phyloP scores from a whole-genome alignment of 2,113 vertebrate species.

The Proteles cristata region DNA sequence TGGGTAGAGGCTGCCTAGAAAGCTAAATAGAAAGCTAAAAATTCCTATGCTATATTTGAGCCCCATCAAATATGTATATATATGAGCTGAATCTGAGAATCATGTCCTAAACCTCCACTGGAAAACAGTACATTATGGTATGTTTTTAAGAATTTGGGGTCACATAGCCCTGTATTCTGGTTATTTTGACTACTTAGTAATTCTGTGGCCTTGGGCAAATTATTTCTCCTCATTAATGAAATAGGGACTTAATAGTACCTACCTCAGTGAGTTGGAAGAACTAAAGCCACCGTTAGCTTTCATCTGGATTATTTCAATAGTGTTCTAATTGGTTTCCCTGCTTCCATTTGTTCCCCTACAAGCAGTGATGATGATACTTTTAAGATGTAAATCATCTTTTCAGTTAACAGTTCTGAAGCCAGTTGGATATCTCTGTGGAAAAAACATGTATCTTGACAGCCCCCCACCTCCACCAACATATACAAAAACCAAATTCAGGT shows the following conservation, averaged over 20 bases:
- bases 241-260: not conserved
- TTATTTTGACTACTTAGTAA: not conserved
- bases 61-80: not conserved
- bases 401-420: not conserved
- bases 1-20: not conserved
- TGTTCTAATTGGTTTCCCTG: not conserved
- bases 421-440: not conserved
- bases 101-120: not conserved
- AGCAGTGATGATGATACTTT: not conserved
- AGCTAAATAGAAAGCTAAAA: not conserved
- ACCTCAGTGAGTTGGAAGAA: not conserved
- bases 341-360: not conserved
- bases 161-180: not conserved
- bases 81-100: not conserved
- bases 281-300: not conserved
- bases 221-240: conserved; percentile 23
- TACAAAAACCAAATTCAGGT: conserved; percentile 2
- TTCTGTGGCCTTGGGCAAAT: not conserved
- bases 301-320: not conserved
- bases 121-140: not conserved
- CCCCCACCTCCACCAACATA: not conserved
- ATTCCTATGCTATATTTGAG: not conserved
- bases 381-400: not conserved
- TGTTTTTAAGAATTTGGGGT: conserved; percentile 31
- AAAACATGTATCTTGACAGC: not conserved